Conservation (phyloP, 2,113 vertebrate species). For the Zeus faber region DNA sequence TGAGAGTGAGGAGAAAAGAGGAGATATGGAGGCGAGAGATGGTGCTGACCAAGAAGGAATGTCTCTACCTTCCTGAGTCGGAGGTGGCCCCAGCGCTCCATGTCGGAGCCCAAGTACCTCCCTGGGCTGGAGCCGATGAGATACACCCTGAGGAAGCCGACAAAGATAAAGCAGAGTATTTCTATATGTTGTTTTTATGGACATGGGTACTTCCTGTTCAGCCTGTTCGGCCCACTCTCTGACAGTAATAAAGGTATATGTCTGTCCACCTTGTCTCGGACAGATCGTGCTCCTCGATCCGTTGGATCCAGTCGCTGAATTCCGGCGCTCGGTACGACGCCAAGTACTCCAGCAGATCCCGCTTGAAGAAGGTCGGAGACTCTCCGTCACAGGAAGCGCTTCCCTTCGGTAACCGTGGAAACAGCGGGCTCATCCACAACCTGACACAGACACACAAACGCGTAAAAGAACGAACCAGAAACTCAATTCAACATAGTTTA, state of each 20-base stretch:
- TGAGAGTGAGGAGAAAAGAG: neutral
- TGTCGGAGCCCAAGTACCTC: constrained; percentile 84
- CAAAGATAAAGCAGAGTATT: too few species aligned
- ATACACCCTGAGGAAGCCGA: constrained; percentile 78
- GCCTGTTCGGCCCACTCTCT: too few species aligned
- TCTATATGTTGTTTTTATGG: too few species aligned
- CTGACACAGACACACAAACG: constrained; percentile 59
- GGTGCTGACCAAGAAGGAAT: neutral
- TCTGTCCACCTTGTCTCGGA: constrained; percentile 85
- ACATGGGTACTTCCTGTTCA: too few species aligned
- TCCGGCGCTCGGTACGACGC: constrained; percentile 78
- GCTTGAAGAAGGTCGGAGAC: constrained; percentile 88
- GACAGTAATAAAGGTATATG: neutral
- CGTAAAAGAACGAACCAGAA: too few species aligned
- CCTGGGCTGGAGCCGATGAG: constrained; percentile 92
- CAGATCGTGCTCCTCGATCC: constrained; percentile 87
- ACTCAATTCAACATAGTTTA: too few species aligned
- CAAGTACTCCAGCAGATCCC: constrained; percentile 88
- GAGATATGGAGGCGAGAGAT: neutral
- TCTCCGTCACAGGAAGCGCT: constrained; percentile 77
- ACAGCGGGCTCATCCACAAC: constrained; percentile 95
- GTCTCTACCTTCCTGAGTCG: constrained; percentile 87
- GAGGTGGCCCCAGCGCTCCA: constrained; percentile 95
- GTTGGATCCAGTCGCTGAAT: constrained; percentile 85
- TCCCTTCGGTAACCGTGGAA: constrained; percentile 79